Conservation (phyloP, 2,113 vertebrate species). For the Etia nguti region DNA sequence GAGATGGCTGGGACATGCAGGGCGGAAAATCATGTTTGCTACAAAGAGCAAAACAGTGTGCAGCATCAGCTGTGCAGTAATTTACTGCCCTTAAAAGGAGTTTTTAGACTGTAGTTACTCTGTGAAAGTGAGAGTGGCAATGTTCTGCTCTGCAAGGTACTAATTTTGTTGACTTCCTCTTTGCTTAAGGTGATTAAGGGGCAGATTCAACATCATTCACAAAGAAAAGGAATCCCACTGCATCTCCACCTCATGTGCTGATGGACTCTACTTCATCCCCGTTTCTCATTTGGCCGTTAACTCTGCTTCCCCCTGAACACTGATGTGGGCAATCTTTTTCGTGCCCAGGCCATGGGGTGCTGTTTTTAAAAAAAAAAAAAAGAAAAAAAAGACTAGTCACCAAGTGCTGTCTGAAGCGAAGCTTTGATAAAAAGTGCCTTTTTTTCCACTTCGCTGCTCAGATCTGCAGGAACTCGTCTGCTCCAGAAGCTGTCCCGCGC, state of each 20-base stretch:
- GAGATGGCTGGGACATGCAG: background rate
- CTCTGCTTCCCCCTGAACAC: conserved; percentile 15
- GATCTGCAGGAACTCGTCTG: conserved; percentile 42
- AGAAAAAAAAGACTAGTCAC: conserved; percentile 27
- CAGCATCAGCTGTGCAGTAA: background rate
- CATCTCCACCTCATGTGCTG: background rate
- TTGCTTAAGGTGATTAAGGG: conserved; percentile 14
- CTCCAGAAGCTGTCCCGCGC: background rate
- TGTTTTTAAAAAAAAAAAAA: background rate
- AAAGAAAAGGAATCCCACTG: background rate
- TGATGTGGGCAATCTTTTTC: conserved; percentile 8
- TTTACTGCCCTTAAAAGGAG: background rate
- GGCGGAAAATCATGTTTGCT: background rate
- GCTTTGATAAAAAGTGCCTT: conserved; percentile 53
- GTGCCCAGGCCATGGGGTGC: conserved; percentile 10
- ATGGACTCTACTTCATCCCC: background rate
- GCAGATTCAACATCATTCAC: conserved; percentile 9
- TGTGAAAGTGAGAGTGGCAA: background rate
- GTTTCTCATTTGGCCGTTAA: conserved; percentile 7
- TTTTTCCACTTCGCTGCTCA: conserved; percentile 41
- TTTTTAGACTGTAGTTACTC: background rate
- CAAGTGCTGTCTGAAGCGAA: conserved; percentile 44
- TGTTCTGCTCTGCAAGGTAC: background rate
- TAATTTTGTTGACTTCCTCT: conserved; percentile 3
- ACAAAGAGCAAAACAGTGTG: background rate